These are phyloP conservation scores for Erithacus rubecula DNA, from an alignment of 2,797 vertebrate genomes.

Conservation along the genomic window DNA sequence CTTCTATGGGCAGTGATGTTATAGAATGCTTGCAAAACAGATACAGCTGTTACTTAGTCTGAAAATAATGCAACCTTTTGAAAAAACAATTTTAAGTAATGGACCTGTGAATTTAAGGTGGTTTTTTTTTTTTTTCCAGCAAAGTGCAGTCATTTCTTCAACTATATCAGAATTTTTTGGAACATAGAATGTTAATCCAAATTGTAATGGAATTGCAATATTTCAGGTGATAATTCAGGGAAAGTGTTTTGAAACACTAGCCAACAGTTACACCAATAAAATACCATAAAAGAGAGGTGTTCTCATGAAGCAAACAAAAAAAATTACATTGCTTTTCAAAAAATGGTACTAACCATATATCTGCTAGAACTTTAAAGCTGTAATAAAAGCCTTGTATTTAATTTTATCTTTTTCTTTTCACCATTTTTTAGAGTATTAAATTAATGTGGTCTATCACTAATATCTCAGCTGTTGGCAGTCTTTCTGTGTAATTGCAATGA, in stretches of 20 bases:
- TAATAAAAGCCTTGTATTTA: neutral
- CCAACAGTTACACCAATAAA: neutral
- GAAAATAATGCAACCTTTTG: neutral
- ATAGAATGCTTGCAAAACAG: neutral
- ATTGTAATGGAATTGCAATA: neutral
- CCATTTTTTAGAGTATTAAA: neutral
- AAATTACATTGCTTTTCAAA: neutral
- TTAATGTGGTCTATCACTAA: neutral
- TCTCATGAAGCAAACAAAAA: neutral
- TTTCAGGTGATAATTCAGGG: neutral
- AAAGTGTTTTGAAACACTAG: neutral
- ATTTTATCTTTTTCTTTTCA: neutral
- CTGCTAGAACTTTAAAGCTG: neutral
- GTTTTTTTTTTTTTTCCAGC: neutral
- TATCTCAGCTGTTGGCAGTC: neutral
- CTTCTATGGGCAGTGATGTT: neutral
- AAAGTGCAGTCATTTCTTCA: neutral
- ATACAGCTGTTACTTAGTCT: neutral
- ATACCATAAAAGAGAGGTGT: neutral
- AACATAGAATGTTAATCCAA: neutral
- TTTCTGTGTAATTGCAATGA: neutral
- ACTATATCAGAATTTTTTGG: neutral
- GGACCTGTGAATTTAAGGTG: neutral
- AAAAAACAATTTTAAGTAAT: neutral
- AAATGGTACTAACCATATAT: neutral